A percentile compares a stretch with the other conserved stretches of the same genome.
Conservation (phyloP, 2,888 invertebrate species). For the Cremastinae sp. region DNA sequence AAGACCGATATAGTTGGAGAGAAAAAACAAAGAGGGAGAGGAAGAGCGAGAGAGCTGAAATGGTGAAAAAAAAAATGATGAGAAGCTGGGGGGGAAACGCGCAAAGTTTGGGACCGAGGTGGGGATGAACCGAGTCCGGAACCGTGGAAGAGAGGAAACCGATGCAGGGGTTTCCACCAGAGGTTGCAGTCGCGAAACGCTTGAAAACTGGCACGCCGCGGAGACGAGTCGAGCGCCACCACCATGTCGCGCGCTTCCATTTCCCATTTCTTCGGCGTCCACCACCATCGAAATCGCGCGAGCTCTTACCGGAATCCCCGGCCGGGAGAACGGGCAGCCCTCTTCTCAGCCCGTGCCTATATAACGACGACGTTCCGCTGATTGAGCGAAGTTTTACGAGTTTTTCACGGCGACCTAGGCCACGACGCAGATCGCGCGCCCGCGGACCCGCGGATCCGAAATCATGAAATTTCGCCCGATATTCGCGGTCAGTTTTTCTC, state of each 20-base stretch:
- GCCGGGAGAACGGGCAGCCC: too few relatives aligned
- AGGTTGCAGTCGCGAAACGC: too few relatives aligned
- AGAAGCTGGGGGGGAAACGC: slow-evolving; percentile 15
- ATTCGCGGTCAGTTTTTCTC: slow-evolving; percentile 77
- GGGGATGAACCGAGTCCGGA: neutral
- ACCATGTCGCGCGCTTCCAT: neutral
- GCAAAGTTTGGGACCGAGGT: slow-evolving; percentile 35
- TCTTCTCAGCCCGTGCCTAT: slow-evolving; percentile 77
- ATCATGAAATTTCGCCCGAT: slow-evolving; percentile 79
- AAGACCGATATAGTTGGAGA: slow-evolving; percentile 56
- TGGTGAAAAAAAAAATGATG: slow-evolving; percentile 18
- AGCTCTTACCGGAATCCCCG: neutral
- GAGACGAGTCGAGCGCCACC: neutral
- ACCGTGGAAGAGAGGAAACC: neutral
- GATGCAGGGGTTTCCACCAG: neutral
- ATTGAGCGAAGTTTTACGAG: slow-evolving; percentile 79
- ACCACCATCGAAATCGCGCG: slow-evolving; percentile 47
- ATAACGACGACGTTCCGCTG: slow-evolving; percentile 79
- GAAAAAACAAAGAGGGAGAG: slow-evolving; percentile 36
- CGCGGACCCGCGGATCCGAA: slow-evolving; percentile 74
- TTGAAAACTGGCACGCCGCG: too few relatives aligned
- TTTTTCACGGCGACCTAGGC: slow-evolving; percentile 75
- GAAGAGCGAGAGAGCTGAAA: slow-evolving; percentile 47
- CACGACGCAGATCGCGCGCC: slow-evolving; percentile 75
- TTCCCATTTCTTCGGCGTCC: slow-evolving; percentile 55